phyloP scores from a whole-genome alignment of 92 coral and sea anemone species.

The Siderastrea radians region DNA sequence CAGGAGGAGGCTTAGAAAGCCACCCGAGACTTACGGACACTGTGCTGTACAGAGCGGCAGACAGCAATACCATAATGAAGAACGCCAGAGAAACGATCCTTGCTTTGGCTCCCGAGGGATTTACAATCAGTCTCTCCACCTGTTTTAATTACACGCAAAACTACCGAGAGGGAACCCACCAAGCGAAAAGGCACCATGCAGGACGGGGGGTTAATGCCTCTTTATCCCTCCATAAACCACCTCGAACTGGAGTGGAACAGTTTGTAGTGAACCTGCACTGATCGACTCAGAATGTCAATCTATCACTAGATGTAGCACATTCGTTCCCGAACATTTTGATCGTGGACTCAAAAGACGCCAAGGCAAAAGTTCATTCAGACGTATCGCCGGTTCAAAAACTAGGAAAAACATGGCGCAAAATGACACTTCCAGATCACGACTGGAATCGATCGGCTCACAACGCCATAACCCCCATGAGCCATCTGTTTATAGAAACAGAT shows the following conservation, averaged over 20 bases:
- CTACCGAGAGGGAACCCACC: constrained; percentile 51
- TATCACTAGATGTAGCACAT: too few relatives aligned
- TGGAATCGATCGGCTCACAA: too few relatives aligned
- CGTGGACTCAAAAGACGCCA: constrained; percentile 76
- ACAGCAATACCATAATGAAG: constrained; percentile 28
- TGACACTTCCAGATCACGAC: neutral
- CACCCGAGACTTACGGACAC: constrained; percentile 74
- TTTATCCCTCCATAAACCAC: too few relatives aligned
- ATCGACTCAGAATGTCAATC: too few relatives aligned
- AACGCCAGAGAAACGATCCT: constrained; percentile 26
- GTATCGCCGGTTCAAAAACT: constrained; percentile 70
- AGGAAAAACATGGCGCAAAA: constrained; percentile 64
- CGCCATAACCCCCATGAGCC: constrained; percentile 76
- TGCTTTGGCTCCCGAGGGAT: constrained; percentile 51
- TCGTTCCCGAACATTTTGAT: constrained; percentile 4
- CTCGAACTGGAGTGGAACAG: too few relatives aligned
- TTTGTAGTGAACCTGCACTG: too few relatives aligned
- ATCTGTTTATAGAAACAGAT: constrained; percentile 70
- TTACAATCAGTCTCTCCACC: neutral
- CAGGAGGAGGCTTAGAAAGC: constrained; percentile 74
- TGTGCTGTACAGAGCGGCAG: constrained; percentile 52
- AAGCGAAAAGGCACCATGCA: constrained; percentile 71
- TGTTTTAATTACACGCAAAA: constrained; percentile 69
- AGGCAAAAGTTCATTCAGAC: constrained; percentile 56
- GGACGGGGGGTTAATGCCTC: constrained; percentile 57